These are phyloP conservation scores for Malaclemys terrapin DNA, from an alignment of 2,113 vertebrate species.

Conservation along the genomic window DNA sequence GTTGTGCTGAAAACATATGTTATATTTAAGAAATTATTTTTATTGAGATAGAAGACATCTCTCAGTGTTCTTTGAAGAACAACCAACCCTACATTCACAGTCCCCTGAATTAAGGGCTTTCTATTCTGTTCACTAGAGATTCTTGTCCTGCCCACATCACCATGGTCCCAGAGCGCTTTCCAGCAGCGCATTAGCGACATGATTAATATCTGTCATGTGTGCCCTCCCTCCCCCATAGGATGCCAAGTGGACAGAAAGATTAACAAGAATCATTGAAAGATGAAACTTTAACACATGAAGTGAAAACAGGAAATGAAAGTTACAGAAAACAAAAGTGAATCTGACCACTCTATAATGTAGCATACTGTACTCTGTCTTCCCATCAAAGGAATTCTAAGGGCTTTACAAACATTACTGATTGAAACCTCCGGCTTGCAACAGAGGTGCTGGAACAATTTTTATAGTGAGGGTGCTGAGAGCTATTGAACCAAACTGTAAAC, in stretches of 20 bases:
- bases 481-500: no score
- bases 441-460: no score
- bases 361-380: neutral
- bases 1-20: neutral
- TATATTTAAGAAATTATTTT: neutral
- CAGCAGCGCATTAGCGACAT: neutral
- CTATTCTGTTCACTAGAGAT: neutral
- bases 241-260: neutral
- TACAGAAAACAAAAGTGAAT: neutral
- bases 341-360: neutral
- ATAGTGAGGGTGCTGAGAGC: no score
- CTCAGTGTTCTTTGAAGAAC: neutral
- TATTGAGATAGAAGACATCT: neutral
- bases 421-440: neutral
- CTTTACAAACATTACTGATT: neutral
- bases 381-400: neutral
- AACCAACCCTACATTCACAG: neutral
- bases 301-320: neutral
- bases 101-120: neutral
- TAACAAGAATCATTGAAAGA: neutral
- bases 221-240: neutral
- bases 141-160: neutral
- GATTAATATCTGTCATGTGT: neutral
- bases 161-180: neutral
- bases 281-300: neutral